Evolutionary conservation across 2,888 invertebrate species (phyloP).

Genomic region (Scelioninae gen. 1): DNA sequence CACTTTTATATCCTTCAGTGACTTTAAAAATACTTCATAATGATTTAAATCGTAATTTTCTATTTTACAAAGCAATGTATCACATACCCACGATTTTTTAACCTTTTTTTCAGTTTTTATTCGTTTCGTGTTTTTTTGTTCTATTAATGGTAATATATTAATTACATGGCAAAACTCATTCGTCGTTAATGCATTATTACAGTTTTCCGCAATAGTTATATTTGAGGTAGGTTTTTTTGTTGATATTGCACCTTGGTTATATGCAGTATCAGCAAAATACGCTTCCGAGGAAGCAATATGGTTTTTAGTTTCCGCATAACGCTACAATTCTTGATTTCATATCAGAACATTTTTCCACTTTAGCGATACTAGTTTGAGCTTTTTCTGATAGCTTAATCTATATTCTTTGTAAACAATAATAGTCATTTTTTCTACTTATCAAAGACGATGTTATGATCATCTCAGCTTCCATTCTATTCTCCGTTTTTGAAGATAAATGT

Average conservation of each 20-base stretch:
- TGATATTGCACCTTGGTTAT: neutral
- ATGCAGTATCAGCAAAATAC: neutral
- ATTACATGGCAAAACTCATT: neutral
- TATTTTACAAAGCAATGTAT: neutral
- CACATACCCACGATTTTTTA: constrained; percentile 8
- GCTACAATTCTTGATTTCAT: neutral
- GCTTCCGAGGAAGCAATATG: neutral
- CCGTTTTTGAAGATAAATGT: neutral
- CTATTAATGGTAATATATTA: constrained; percentile 1
- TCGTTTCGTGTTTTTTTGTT: neutral
- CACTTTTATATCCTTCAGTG: neutral
- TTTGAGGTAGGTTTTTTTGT: too few species aligned
- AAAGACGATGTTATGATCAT: neutral
- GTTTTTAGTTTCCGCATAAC: neutral
- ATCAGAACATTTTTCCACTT: neutral
- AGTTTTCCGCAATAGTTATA: neutral
- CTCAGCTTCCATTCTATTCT: constrained; percentile 1
- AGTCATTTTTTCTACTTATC: constrained; percentile 2
- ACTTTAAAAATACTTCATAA: constrained; percentile 5
- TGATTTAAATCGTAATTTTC: constrained; percentile 14
- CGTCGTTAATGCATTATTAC: neutral
- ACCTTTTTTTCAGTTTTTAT: neutral
- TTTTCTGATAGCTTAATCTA: neutral
- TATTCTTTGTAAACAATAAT: constrained; percentile 5
- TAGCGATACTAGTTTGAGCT: neutral